Percentiles rank a stretch among this genome's conserved stretches.
Evolutionary conservation across 2,113 vertebrate species (phyloP).

Genomic region (Oreochromis niloticus): DNA sequence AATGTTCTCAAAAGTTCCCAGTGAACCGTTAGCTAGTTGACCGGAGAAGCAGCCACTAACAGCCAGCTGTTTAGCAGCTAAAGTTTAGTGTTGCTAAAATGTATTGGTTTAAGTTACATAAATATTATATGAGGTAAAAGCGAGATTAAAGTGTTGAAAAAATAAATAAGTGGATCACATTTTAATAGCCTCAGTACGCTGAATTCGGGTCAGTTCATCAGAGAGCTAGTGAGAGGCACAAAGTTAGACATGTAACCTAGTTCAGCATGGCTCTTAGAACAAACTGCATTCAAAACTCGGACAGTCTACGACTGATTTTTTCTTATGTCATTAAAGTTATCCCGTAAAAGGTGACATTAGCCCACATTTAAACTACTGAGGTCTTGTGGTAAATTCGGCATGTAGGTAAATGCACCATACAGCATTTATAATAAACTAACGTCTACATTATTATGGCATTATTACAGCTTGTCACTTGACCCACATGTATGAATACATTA

Average conservation of each 20-base stretch:
- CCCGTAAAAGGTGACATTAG: background rate
- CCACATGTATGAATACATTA: background rate
- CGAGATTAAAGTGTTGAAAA: background rate
- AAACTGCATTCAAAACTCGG: background rate
- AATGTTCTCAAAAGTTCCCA: background rate
- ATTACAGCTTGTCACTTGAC: background rate
- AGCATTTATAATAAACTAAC: background rate
- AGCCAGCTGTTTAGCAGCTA: conserved; percentile 9
- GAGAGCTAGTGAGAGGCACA: background rate
- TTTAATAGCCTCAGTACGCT: background rate
- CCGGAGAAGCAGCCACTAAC: no score
- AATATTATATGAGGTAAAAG: background rate
- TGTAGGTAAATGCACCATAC: background rate
- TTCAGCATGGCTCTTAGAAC: background rate
- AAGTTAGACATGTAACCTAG: background rate
- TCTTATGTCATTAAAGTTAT: background rate
- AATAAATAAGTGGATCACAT: background rate
- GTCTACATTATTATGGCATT: background rate
- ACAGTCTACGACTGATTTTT: background rate
- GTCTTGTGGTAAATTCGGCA: background rate
- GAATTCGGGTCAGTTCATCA: conserved; percentile 16
- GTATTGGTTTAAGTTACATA: background rate
- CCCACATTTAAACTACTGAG: background rate
- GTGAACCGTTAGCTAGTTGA: background rate
- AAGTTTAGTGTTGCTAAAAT: background rate